Evolutionary conservation across 2,797 vertebrate species (phyloP), one percentile per base, ranked within the genome.

Genomic region (Tachyglossus aculeatus): DNA sequence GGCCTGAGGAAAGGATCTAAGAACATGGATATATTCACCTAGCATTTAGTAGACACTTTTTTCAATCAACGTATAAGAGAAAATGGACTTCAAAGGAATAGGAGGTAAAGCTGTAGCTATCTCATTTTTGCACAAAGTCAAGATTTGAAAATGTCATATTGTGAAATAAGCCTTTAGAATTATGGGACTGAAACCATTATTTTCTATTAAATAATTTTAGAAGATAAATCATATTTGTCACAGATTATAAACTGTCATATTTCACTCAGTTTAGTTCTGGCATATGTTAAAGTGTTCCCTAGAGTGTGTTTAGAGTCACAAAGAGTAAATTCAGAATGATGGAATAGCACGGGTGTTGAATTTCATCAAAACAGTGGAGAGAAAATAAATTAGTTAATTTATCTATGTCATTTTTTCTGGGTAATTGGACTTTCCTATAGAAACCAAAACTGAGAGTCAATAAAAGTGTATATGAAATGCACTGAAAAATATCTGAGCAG

Each of bases 241-340:
- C 67, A 82, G 65, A 73, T 77, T 80, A 72, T 73, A 77, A 75
- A 72, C 72, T 79, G 47, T 74, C 66, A 62, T 86, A 77, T 74
- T 86, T 88, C 81, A 77, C 74, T 84, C 80, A 36, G 41, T 81
- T 84, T 67, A 66, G 62, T 81, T 86, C 60, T 80, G 74, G 76
- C 89, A 89, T 88, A 88, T 86, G 85, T 69, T 88, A 53, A 90
- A 87, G 71, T 85, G 90, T 86, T 92, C 90, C 90, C 88, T 65
- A 44, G 39, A 22, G 72, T 64, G 70, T 55, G 77, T 89, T 91
- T 80, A 86, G 82, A 83, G 18, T 58, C 79, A 79, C 75, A 83
- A 89, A 90, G 77, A 84, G 64, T 74, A 80, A 92, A 88, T 78
- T 88, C 90, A 10, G 33, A 87, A 82, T 86, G 82, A 66, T 57